phyloP scores from a whole-genome alignment of 1,140 invertebrate species.

The Branchinecta lindahli region DNA sequence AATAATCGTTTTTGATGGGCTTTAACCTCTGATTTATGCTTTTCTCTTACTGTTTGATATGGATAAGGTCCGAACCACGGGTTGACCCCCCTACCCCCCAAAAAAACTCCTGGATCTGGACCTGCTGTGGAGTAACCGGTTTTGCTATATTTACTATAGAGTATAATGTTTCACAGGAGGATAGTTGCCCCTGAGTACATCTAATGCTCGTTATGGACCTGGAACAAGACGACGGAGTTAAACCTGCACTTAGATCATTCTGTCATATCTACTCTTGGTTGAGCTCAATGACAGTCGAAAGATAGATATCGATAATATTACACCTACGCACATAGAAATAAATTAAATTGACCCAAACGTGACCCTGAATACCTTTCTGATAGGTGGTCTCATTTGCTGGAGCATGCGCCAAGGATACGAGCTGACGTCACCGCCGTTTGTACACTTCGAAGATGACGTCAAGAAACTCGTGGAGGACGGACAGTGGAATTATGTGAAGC shows the following conservation, averaged over 20 bases:
- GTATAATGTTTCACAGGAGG: too few relatives aligned
- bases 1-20: too few relatives aligned
- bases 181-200: too few relatives aligned
- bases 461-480: conserved; percentile 13
- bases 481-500: conserved; percentile 13
- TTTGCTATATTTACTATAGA: too few relatives aligned
- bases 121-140: too few relatives aligned
- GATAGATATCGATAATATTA: not conserved
- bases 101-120: too few relatives aligned
- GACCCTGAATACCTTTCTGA: not conserved
- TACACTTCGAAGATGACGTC: conserved; percentile 16
- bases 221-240: not conserved
- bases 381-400: conserved; percentile 19
- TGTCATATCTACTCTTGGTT: not conserved
- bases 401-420: conserved; percentile 17
- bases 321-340: not conserved
- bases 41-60: too few relatives aligned
- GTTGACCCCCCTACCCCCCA: not conserved
- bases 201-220: too few relatives aligned
- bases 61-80: too few relatives aligned
- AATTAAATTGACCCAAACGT: conserved; percentile 1
- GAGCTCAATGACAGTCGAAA: not conserved
- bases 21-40: too few relatives aligned
- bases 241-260: not conserved
- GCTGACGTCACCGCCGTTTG: conserved; percentile 14